Base-by-base conservation (phyloP, 2,888 invertebrate genomes). In the Macrosiphum euphorbiae region DNA sequence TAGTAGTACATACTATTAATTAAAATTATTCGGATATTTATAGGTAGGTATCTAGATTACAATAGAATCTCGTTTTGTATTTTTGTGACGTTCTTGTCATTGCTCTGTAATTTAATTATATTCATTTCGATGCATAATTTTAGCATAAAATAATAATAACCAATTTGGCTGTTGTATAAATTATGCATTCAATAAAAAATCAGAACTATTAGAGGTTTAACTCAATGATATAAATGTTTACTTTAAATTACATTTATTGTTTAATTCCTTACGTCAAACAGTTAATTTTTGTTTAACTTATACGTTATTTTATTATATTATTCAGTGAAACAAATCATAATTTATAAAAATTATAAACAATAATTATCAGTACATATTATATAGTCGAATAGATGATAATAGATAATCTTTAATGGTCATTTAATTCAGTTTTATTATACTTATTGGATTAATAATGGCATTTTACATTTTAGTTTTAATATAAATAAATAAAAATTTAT, bases 71-170 rank as follows among this genome's bases (percentile, higher is more conserved):
- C 1, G 28, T 86, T 86, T 86, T 47, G 2, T 58, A 41, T 44
- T 44, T 50, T 50, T 44, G 2, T n/a, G 24, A 67, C 35, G 5
- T 91, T 85, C 47, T n/a, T 28, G 20, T 61, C 47, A 3, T 55
- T 58, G 41, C 55, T 61, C 61, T 5, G 28, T n/a, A 28, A 1
- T n/a, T 89, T 61, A 58, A 89, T 55, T 58, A n/a, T 24, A 24
- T 91, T 86, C n/a, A 47, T 58, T 86, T 85, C 7, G 10, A 84
- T 44, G 55, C 52, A 85, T 86, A 47, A 91, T 91, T 91, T 85
- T 10, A 55, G 28, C 85, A 86, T 86, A 85, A 58, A 91, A 91
- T 91, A 86, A 58, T 91, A 91, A 58, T n/a, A 58, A 86, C 85
- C n/a, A 24, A 91, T 85, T 85, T 20, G 5, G 44, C n/a, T 47